phyloP scores from a whole-genome alignment of 1,140 invertebrate species.

The Apis dorsata region DNA sequence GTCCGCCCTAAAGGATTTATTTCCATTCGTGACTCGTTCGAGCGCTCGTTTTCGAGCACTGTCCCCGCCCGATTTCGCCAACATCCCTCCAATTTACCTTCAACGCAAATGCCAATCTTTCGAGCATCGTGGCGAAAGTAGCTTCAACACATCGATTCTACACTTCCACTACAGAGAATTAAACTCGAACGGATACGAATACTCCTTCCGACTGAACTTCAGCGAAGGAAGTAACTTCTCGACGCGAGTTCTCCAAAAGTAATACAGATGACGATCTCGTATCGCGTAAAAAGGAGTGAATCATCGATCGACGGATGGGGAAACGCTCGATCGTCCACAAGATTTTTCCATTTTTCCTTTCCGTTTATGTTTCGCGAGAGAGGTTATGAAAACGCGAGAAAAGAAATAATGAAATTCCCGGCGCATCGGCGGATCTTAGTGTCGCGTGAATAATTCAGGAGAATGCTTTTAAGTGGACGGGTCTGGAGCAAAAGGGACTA shows the following conservation, averaged over 20 bases:
- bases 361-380: not conserved
- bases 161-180: too few relatives aligned
- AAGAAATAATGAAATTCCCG: slow-evolving; percentile 48
- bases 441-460: slow-evolving; percentile 61
- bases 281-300: too few relatives aligned
- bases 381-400: slow-evolving; percentile 25
- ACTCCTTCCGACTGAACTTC: too few relatives aligned
- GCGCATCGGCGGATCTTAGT: slow-evolving; percentile 48
- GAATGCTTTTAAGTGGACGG: slow-evolving; percentile 61
- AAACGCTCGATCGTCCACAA: too few relatives aligned
- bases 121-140: too few relatives aligned
- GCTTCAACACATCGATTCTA: not conserved
- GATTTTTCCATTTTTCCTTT: not conserved
- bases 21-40: slow-evolving; percentile 45
- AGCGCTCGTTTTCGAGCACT: slow-evolving; percentile 7
- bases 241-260: not conserved
- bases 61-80: slow-evolving; percentile 8
- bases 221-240: not conserved
- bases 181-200: too few relatives aligned
- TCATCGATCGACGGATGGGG: too few relatives aligned
- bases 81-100: too few relatives aligned
- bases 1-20: slow-evolving; percentile 57
- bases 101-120: too few relatives aligned
- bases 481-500: not conserved
- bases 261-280: too few relatives aligned